Evolutionary conservation across 2,113 vertebrate genomes (phyloP).

Genomic region (Recurvirostra avosetta): DNA sequence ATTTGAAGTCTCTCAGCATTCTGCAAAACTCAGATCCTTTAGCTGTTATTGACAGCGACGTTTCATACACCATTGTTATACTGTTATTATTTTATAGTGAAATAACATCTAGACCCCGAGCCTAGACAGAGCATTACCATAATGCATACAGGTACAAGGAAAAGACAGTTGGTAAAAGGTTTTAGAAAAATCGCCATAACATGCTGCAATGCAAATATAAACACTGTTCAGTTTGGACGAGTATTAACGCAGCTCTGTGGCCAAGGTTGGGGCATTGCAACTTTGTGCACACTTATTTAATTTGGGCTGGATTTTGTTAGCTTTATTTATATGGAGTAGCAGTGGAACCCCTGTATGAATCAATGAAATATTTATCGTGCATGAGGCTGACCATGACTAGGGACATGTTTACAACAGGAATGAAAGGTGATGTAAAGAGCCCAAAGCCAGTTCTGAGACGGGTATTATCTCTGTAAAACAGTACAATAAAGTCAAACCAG

Average conservation of each 20-base stretch:
- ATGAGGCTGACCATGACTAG: not conserved
- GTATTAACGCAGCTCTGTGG: not conserved
- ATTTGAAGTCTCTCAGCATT: not conserved
- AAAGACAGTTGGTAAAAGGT: not conserved
- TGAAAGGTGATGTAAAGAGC: not conserved
- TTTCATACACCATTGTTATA: not conserved
- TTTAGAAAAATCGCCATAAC: not conserved
- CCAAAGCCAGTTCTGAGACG: not conserved
- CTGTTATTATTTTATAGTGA: not conserved
- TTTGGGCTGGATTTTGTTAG: not conserved
- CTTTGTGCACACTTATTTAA: not conserved
- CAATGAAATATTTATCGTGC: not conserved
- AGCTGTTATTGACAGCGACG: fast-evolving
- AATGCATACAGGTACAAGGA: not conserved
- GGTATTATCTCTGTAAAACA: not conserved
- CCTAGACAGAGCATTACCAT: not conserved
- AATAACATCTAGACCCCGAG: not conserved
- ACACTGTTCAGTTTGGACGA: not conserved
- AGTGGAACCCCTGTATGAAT: not conserved
- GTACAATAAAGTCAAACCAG: not conserved
- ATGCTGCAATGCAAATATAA: not conserved
- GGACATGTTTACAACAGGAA: not conserved
- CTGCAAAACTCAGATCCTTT: not conserved
- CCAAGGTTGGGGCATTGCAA: not conserved
- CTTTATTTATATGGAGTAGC: not conserved